Base-by-base conservation (phyloP, 2,797 vertebrate genomes). In the Streptopelia turtur region DNA sequence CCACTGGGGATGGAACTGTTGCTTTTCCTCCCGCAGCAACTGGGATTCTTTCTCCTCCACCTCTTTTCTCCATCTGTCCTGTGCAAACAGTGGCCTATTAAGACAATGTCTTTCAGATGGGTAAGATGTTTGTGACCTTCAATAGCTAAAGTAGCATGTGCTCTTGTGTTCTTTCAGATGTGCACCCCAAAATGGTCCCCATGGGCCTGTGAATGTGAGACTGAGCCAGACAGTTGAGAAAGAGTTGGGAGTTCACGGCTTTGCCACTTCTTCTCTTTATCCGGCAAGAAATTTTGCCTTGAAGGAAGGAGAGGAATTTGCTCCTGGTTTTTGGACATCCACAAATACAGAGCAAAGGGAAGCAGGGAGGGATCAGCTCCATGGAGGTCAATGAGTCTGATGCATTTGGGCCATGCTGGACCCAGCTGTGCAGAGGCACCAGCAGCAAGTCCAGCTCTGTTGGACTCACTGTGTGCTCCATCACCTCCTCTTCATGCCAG, bases 381-480 rank as follows among this genome's bases (percentile, higher is more conserved):
- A 0, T 0, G 24, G 35, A 28, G n/a, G 9, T 25, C 43, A 30
- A 31, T 8, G 63, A 39, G 7, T 6, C 45, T 27, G 33, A 24
- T 24, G 35, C 9, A 5, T 63, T 35, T 28, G 56, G 64, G 64
- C 7, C 15, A 1, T 21, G 35, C 39, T 52, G 56, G 45, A 52
- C 7, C 35, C 41, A 43, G 41, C 41, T 17, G 16, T 1, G 7
- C 33, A 37, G n/a, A 21, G 45, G 2, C 64, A 22, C 16, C 9
- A 20, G 12, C 57, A 50, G 18, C 1, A 1, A 39, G 25, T 12
- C 20, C 60, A 65, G 35, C 3, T 0, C 52, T 22, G 28, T 37
- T 56, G 60, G 64, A 59, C 0, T 0, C 2, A 18, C 74, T 31
- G 53, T 6, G 1, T n/a, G 20, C 16, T 31, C 77, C 6, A 0